Evolutionary conservation across 2,888 invertebrate species (phyloP), one percentile per base, ranked within the genome.

Genomic region (Theodoxus fluviatilis): DNA sequence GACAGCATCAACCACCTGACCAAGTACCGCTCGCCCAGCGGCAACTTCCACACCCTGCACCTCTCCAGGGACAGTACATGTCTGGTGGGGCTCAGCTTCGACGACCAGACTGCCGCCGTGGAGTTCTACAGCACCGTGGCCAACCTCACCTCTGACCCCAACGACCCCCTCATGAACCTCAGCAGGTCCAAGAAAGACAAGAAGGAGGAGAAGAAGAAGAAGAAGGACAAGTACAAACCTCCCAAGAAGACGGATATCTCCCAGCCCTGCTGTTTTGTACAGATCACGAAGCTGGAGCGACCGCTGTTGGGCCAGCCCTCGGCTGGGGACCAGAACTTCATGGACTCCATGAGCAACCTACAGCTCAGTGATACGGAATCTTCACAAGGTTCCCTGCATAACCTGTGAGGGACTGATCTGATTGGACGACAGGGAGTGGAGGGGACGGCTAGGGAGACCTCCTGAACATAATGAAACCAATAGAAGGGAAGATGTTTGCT

Each of bases 221-320:
- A 80, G 71, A 73, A 81, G 70, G 49, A 28, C 59, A 87, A 87
- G 77, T 82, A 83, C 71, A 86, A 85, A 57, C 87, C 92, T 73
- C 93, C 94, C 28, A 91, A 92, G 65, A 94, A 94, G 86, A 91
- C 91, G 72, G 93, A 94, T 86, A 94, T 94, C 78, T 94, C 94
- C 63, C 91, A 92, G 84, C 94, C 94, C 0, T 94, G 94, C 84
- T 93, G 93, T 83, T 94, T 94, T 86, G 92, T 93, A 79, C 94
- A 94, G 85, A 91, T 94, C 75, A 94, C 93, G 67, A 92, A 92
- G 79, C 91, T 94, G 59, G 92, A 93, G 73, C 74, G 78, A 33
- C 78, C 79, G 4, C 74, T 64, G 55, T 33, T 72, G n/a, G 31
- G 31, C 2, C 86, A 9, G 86, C 84, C 82, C 86, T 81, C 3